phyloP scores from a whole-genome alignment of 2,113 vertebrate species.

The Gnathonemus echidnorhynchus region DNA sequence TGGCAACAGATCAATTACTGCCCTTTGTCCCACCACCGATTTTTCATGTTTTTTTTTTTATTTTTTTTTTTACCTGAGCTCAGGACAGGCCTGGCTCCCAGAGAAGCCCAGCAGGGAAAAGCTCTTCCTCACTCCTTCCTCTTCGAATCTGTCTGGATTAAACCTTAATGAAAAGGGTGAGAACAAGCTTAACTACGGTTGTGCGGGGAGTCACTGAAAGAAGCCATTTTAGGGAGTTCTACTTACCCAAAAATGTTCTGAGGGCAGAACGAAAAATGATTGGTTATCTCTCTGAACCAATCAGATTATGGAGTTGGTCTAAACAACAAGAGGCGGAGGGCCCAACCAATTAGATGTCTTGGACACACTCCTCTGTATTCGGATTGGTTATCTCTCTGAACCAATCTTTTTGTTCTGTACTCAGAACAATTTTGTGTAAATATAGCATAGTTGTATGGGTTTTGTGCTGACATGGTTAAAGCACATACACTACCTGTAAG shows the following conservation, averaged over 20 bases:
- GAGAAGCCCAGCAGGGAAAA: conserved; percentile 86
- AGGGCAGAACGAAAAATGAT: neutral
- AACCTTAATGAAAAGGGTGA: conserved; percentile 62
- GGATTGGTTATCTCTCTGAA: neutral
- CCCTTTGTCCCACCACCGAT: neutral
- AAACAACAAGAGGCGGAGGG: neutral
- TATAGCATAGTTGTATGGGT: neutral
- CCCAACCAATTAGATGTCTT: neutral
- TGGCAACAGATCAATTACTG: neutral
- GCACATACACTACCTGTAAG: conserved; percentile 67
- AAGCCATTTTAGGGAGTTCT: neutral
- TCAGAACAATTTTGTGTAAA: neutral
- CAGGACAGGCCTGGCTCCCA: conserved; percentile 82
- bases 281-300: neutral
- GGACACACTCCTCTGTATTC: neutral
- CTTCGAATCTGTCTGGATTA: conserved; percentile 81
- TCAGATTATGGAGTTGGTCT: neutral
- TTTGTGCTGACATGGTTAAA: conserved; percentile 26
- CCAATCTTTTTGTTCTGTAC: neutral
- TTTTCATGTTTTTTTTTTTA: neutral
- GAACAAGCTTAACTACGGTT: neutral
- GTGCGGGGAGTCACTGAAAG: neutral
- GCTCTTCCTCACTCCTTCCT: conserved; percentile 69
- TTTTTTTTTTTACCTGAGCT: conserved; percentile 68
- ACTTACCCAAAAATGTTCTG: neutral